phyloP scores from a whole-genome alignment of 2,888 invertebrate species.

The Cenopis cana region DNA sequence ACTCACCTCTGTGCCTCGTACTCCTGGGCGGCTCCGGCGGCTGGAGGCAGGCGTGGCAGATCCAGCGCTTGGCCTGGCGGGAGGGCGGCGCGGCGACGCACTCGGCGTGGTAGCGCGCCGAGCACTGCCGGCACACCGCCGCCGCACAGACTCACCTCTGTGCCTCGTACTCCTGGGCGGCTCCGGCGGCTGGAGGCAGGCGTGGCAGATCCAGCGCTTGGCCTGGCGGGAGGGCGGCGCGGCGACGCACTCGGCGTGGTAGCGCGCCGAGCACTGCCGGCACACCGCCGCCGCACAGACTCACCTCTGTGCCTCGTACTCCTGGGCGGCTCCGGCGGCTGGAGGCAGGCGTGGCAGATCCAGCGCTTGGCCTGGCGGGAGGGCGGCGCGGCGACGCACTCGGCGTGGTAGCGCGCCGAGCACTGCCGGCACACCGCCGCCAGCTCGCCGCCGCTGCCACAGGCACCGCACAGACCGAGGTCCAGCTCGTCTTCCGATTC shows the following conservation, averaged over 20 bases:
- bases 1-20: too few species aligned
- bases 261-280: too few species aligned
- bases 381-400: constrained; percentile 88
- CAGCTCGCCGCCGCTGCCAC: constrained; percentile 88
- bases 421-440: constrained; percentile 86
- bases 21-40: too few species aligned
- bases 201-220: too few species aligned
- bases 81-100: too few species aligned
- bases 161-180: constrained; percentile 1
- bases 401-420: constrained; percentile 87
- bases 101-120: too few species aligned
- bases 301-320: constrained; percentile 50
- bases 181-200: constrained; percentile 59
- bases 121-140: too few species aligned
- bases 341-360: constrained; percentile 81
- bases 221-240: too few species aligned
- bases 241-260: too few species aligned
- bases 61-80: too few species aligned
- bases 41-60: too few species aligned
- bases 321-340: constrained; percentile 65
- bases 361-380: constrained; percentile 75
- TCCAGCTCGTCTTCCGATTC: constrained; percentile 54
- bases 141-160: too few species aligned
- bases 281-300: constrained; percentile 61
- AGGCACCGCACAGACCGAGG: constrained; percentile 84